Evolutionary conservation across 2,888 invertebrate genomes (phyloP), one percentile per base, ranked within the genome.

Genomic region (Melanargia galathea): DNA sequence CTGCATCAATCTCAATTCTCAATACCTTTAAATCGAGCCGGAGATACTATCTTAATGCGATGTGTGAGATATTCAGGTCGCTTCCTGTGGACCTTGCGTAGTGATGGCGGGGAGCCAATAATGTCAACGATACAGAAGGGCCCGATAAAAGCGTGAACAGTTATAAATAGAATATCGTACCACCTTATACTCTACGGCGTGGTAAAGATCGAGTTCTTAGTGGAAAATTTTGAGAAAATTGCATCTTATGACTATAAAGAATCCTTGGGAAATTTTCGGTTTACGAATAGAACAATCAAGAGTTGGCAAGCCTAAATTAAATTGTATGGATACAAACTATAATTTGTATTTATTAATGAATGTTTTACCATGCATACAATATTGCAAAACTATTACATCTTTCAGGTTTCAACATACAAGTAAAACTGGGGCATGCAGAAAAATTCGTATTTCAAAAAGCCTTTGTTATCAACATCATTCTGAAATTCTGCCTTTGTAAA

Each of bases 31-130:
- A 43, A 49, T 4, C 30, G 16, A 49, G 16, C 7, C n/a, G 55
- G 4, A 16, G 24, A 55, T 20, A 26, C 16, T 18, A 26, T 43
- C 40, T 11, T 57, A 30, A 26, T 54, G 11, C 55, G 24, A 63
- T 61, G 35, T 58, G 52, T 46, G 49, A 40, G 35, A 62, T 63
- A 66, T 64, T 55, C 64, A 62, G 66, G 66, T 66, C 66, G 61
- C 38, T 66, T 66, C 64, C 64, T 56, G 62, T 51, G 54, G 64
- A 66, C 66, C 66, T 66, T 64, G 62, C 66, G 62, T 63, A 49
- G 60, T 49, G 46, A 52, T 66, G 66, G 66, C 66, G 62, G 20
- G 18, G 49, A 20, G 64, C 64, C 66, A 66, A 63, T 57, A 45
- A 45, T 64, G 60, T 45, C 43, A 54, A 54, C 52, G 45, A 60